Percentiles rank a stretch among this genome's conserved stretches.
phyloP scores from a whole-genome alignment of 1,140 invertebrate species.

The Saxidomus purpurata region DNA sequence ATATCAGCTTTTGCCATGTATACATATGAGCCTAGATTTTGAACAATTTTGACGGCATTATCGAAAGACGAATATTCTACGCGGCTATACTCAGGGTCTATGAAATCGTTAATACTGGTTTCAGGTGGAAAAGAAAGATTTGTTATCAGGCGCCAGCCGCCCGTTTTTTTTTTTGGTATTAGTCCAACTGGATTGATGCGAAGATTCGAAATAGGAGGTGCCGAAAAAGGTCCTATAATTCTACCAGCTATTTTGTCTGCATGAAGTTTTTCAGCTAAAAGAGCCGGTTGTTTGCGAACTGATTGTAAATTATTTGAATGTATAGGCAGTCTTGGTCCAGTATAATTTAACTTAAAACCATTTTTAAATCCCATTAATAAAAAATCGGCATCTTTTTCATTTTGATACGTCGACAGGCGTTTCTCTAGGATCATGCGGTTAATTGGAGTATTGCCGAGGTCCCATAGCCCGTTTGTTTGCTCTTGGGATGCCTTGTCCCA shows the following conservation, averaged over 20 bases:
- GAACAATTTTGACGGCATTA: slow-evolving; percentile 45
- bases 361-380: neutral
- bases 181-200: neutral
- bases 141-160: slow-evolving; percentile 18
- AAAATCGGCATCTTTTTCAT: neutral
- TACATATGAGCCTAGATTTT: slow-evolving; percentile 1
- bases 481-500: neutral
- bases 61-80: slow-evolving; percentile 56
- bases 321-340: neutral
- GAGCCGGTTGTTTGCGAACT: too few species aligned
- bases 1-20: slow-evolving; percentile 58
- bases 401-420: neutral
- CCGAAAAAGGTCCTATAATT: neutral
- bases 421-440: neutral
- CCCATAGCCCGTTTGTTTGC: neutral
- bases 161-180: neutral
- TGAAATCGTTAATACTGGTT: slow-evolving; percentile 35
- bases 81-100: slow-evolving; percentile 33
- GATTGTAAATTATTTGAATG: neutral
- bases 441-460: neutral
- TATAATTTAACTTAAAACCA: neutral
- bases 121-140: slow-evolving; percentile 53
- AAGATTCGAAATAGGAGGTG: neutral
- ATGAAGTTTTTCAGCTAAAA: neutral
- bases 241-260: neutral